Evolutionary conservation across 2,888 invertebrate species (phyloP).

Genomic region (Bembecia ichneumoniformis): DNA sequence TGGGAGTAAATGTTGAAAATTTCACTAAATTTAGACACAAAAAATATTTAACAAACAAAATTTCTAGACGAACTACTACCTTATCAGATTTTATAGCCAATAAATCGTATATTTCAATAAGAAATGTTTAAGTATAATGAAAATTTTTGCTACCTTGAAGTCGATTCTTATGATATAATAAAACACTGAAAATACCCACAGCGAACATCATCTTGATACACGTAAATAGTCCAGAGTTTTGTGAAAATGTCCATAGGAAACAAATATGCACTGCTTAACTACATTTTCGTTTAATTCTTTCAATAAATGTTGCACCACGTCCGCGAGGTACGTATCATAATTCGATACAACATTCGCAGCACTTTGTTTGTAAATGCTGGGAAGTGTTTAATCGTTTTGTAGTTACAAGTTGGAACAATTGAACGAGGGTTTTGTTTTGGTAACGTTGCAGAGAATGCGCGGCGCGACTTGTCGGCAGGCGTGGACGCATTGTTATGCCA

Average conservation of each 20-base stretch:
- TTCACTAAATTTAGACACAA: too few relatives aligned
- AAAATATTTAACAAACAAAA: too few relatives aligned
- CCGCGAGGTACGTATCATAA: slow-evolving; percentile 10
- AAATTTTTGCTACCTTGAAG: too few relatives aligned
- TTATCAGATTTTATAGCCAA: too few relatives aligned
- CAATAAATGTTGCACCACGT: slow-evolving; percentile 16
- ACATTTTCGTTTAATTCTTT: slow-evolving; percentile 40
- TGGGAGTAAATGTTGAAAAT: too few relatives aligned
- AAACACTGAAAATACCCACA: slow-evolving; percentile 35
- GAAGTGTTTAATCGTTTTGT: slow-evolving; percentile 61
- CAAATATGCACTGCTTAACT: slow-evolving; percentile 33
- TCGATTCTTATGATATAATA: neutral
- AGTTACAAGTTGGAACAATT: slow-evolving; percentile 57
- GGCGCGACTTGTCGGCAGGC: slow-evolving; percentile 37
- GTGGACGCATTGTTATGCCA: slow-evolving; percentile 49
- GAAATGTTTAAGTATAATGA: too few relatives aligned
- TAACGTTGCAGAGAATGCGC: slow-evolving; percentile 42
- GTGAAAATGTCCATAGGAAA: slow-evolving; percentile 22
- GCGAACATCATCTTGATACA: slow-evolving; percentile 33
- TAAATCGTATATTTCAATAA: too few relatives aligned
- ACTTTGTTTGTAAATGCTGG: slow-evolving; percentile 55
- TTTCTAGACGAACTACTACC: too few relatives aligned
- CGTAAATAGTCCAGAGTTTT: slow-evolving; percentile 21
- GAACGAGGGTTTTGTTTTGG: slow-evolving; percentile 56
- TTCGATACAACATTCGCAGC: slow-evolving; percentile 27